phyloP scores from a whole-genome alignment of 2,113 vertebrate species.

The Halichoerus grypus region DNA sequence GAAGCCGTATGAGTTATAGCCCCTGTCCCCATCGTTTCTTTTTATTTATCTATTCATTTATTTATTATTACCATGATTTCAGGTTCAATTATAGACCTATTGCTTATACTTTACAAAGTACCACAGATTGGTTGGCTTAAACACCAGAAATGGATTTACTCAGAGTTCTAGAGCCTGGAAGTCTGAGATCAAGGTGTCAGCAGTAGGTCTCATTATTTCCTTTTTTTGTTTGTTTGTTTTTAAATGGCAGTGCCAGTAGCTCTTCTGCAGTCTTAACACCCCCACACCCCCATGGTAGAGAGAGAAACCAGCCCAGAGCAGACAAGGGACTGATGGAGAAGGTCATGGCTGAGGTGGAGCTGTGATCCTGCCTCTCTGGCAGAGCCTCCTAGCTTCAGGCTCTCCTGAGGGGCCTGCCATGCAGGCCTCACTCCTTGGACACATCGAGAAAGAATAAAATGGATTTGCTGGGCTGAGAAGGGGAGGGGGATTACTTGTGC shows the following conservation, averaged over 20 bases:
- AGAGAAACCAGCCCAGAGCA: background rate
- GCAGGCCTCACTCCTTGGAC: background rate
- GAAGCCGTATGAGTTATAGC: background rate
- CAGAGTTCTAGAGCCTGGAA: background rate
- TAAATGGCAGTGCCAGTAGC: accelerated
- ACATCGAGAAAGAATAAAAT: too few relatives aligned
- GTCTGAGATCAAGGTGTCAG: background rate
- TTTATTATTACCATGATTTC: background rate
- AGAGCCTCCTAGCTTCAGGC: background rate
- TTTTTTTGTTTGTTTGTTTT: background rate
- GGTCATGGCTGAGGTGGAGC: background rate
- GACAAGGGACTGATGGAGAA: background rate
- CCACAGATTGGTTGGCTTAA: background rate
- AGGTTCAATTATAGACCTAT: background rate
- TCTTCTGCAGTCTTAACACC: background rate
- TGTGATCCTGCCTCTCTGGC: background rate
- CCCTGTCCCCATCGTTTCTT: background rate
- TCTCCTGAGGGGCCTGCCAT: background rate
- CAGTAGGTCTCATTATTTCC: background rate
- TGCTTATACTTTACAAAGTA: background rate
- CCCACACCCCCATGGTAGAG: accelerated
- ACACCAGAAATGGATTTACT: background rate
- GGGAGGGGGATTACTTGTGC: too few relatives aligned
- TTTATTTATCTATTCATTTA: background rate
- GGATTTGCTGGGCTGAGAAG: background rate